Conservation (phyloP, 1,140 invertebrate genomes). For the Tenebrio molitor region DNA sequence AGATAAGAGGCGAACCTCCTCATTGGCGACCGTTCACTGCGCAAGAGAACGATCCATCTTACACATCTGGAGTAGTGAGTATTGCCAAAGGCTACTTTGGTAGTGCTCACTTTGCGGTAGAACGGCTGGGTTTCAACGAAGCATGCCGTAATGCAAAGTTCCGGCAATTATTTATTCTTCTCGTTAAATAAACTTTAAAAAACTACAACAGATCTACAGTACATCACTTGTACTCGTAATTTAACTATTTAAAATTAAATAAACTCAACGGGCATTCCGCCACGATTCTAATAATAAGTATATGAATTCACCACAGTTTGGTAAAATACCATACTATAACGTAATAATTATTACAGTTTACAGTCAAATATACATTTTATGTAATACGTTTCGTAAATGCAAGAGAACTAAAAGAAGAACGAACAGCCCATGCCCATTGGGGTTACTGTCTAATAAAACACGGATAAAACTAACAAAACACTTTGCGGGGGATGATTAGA, state of each 20-base stretch:
- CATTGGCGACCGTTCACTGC: background rate
- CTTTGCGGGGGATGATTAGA: slow-evolving; percentile 54
- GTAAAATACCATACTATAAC: slow-evolving; percentile 66
- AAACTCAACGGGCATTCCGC: slow-evolving; percentile 42
- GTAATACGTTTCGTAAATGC: slow-evolving; percentile 49
- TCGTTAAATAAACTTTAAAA: slow-evolving; percentile 51
- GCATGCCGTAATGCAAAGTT: background rate
- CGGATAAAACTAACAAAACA: slow-evolving; percentile 5
- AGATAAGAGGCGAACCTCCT: background rate
- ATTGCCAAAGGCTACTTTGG: no score
- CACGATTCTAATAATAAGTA: slow-evolving; percentile 42
- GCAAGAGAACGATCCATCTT: background rate
- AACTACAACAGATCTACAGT: slow-evolving; percentile 50
- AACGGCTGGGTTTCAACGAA: background rate
- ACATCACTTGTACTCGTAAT: slow-evolving; percentile 55
- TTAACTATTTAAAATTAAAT: slow-evolving; percentile 55
- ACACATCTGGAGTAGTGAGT: slow-evolving; percentile 26
- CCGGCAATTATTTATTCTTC: slow-evolving; percentile 35
- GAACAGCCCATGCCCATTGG: slow-evolving; percentile 48
- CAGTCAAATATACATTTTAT: slow-evolving; percentile 50
- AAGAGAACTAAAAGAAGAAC: slow-evolving; percentile 42
- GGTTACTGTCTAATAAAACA: slow-evolving; percentile 25
- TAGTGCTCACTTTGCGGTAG: slow-evolving; percentile 36
- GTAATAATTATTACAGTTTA: slow-evolving; percentile 65
- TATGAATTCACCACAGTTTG: slow-evolving; percentile 56